phyloP scores from a whole-genome alignment of 2,888 invertebrate genomes.

The Nipponacmea schrenckii region DNA sequence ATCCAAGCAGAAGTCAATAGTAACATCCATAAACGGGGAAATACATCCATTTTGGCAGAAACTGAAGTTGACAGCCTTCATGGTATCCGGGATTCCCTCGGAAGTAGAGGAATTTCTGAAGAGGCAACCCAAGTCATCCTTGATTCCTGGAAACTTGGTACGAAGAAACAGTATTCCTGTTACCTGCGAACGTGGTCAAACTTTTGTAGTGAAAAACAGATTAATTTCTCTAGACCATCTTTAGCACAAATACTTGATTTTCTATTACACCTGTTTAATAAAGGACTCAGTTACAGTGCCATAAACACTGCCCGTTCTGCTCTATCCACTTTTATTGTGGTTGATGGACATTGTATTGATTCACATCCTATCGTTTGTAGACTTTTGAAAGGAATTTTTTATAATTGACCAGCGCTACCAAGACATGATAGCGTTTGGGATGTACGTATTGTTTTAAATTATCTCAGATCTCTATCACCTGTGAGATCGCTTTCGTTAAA shows the following conservation, averaged over 20 bases:
- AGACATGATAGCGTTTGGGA: slow-evolving; percentile 34
- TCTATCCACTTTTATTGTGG: slow-evolving; percentile 7
- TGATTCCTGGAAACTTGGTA: slow-evolving; percentile 31
- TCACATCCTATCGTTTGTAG: slow-evolving; percentile 19
- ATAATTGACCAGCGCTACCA: slow-evolving; percentile 23
- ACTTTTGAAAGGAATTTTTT: slow-evolving; percentile 30
- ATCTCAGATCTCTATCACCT: no score
- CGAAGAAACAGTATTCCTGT: slow-evolving; percentile 25
- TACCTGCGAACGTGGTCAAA: slow-evolving; percentile 25
- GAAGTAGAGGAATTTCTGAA: slow-evolving; percentile 20
- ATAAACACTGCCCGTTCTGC: slow-evolving; percentile 26
- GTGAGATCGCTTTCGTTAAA: no score
- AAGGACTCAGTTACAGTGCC: slow-evolving; percentile 25
- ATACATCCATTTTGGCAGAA: slow-evolving; percentile 12
- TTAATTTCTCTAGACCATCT: slow-evolving; percentile 29
- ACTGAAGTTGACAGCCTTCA: slow-evolving; percentile 25
- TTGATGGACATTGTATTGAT: background rate
- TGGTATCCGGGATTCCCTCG: slow-evolving; percentile 25
- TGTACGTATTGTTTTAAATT: slow-evolving; percentile 2
- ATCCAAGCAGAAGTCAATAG: slow-evolving; percentile 8
- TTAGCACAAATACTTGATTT: slow-evolving; percentile 19
- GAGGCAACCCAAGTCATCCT: slow-evolving; percentile 24
- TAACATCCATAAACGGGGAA: slow-evolving; percentile 11
- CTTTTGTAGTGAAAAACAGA: slow-evolving; percentile 28
- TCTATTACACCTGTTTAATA: slow-evolving; percentile 17